Percentiles rank a stretch among this genome's conserved stretches.
Evolutionary conservation across 2,113 vertebrate species (phyloP).

Genomic region (Ophthalmolycus amberensis): DNA sequence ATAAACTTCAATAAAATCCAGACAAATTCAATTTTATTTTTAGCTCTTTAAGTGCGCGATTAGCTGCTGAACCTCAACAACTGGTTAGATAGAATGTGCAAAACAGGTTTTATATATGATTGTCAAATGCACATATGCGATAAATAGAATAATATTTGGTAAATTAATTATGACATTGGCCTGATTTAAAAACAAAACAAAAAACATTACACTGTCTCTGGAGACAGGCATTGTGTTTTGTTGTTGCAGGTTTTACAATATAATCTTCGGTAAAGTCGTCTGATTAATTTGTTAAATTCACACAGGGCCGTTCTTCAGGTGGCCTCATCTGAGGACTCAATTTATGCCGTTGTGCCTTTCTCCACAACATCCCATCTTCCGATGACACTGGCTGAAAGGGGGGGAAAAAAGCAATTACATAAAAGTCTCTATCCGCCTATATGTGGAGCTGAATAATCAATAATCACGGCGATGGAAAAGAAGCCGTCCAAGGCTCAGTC

Average conservation of each 20-base stretch:
- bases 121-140: background rate
- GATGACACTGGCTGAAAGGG: background rate
- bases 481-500: background rate
- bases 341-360: background rate
- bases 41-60: background rate
- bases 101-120: background rate
- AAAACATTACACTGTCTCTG: background rate
- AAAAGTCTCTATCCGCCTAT: background rate
- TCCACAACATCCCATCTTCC: background rate
- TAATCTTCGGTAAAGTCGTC: background rate
- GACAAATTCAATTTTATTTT: background rate
- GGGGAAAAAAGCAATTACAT: background rate
- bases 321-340: background rate
- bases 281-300: background rate
- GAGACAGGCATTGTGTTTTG: background rate
- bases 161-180: background rate
- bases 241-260: background rate
- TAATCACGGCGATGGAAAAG: conserved; percentile 16
- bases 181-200: background rate
- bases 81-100: background rate
- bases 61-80: background rate
- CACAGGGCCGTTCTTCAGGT: background rate
- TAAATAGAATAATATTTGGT: background rate
- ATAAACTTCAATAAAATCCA: background rate
- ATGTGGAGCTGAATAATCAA: conserved; percentile 4